Base-by-base conservation (phyloP, 2,888 invertebrate genomes). In the Dryobota labecula region DNA sequence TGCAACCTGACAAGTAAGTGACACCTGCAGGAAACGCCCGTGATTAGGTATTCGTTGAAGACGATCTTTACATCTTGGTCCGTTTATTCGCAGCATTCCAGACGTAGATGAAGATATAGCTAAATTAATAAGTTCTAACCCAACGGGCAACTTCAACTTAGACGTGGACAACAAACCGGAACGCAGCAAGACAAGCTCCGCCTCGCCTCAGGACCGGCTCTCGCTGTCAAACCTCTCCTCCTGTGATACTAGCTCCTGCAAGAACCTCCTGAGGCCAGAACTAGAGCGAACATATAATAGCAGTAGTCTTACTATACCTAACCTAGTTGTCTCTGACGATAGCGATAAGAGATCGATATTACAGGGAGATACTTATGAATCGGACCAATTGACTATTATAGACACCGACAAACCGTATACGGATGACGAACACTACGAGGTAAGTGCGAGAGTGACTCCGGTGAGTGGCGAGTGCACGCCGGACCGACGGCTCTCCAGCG, bases 381-480 rank as follows among this genome's bases (percentile, higher is more conserved):
- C 96, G 93, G 97, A 97, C 93, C 96, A 96, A 95, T 95, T 97
- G 92, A 97, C 97, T 92, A 97, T 97, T 91, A 97, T 97, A 94
- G 97, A 97, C 92, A 96, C 96, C 84, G 97, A 97, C 90, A 94
- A 94, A 86, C 96, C 96, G 79, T 96, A 95, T 86, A 94, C 94
- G 64, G 96, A 96, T 66, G 96, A 96, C 68, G 89, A 91, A 63
- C 96, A 94, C 83, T 95, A 92, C 80, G 93, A 95, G 78, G 82
- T 93, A 73, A 91, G 90, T 76, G 91, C 91, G 11, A 86, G 92
- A 70, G 89, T 85, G n/a, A 90, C 92, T 56, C 92, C 95, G n/a
- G 90, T 85, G 5, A 95, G 94, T 76, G 94, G 93, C 30, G 94
- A 94, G 41, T 91, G 92, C 72, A 93, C 95, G 57, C 96, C 96